Evolutionary conservation across 2,797 vertebrate genomes (phyloP), one percentile per base, ranked within the genome.

Genomic region (Notamacropus eugenii): DNA sequence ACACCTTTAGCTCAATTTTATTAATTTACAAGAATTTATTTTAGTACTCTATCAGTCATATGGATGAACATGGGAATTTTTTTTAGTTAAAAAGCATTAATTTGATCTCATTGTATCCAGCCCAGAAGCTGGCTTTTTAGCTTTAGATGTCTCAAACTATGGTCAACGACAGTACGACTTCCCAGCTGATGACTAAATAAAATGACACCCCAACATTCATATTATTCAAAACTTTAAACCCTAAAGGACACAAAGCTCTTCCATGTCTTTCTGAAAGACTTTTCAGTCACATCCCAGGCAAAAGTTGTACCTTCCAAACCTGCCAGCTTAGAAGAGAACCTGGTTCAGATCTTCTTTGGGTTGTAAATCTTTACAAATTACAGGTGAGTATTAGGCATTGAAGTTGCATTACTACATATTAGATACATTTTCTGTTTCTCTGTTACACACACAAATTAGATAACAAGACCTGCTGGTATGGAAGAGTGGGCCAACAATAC

Each of bases 401-500:
- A 92, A 97, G 93, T 57, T 95, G 95, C 9, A 57, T 67, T 93
- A 95, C 58, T 55, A 91, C 90, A 34, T n/a, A n/a, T 54, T 54
- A 55, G 34, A 91, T 55, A 55, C 16, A 94, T 57, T 94, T 58
- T 93, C 93, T 92, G 22, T 96, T 82, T 62, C 96, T 96, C 97
- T 98, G 98, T 98, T 98, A 97, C 98, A 98, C 97, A 96, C 97
- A 98, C 97, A 97, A 95, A 97, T 96, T 95, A 96, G 97, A 97
- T 50, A 98, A 97, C 94, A 98, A 96, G 90, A 95, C 95, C 93
- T 92, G 96, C 97, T 98, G 98, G 97, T 98, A 97, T 98, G 98
- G 96, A 97, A 98, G 96, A 97, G 97, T 97, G 97, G 98, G 98
- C 94, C 95, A 97, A 98, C 96, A 97, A 97, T 98, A 98, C 98